phyloP scores from a whole-genome alignment of 2,888 invertebrate species.

The Stramonita haemastoma region DNA sequence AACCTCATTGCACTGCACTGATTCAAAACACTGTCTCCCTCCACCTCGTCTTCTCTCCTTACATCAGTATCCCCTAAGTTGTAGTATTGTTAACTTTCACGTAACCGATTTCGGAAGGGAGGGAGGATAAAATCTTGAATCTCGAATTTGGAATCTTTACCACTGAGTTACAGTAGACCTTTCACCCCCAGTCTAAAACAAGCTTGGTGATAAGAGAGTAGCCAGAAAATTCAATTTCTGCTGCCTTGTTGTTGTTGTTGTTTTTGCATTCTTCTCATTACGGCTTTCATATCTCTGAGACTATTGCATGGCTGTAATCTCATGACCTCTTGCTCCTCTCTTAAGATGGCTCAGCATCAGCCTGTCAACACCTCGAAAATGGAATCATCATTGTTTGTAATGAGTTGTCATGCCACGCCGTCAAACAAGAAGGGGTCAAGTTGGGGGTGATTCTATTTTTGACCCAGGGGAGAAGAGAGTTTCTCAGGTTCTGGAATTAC shows the following conservation, averaged over 20 bases:
- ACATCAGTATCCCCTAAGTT: too few species aligned
- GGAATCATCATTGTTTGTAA: conserved; percentile 45
- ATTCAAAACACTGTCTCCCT: conserved; percentile 40
- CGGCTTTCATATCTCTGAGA: conserved; percentile 32
- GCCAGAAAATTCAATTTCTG: conserved; percentile 24
- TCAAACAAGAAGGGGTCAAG: conserved; percentile 29
- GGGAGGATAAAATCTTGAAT: too few species aligned
- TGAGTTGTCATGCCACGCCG: conserved; percentile 41
- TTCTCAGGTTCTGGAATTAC: conserved; percentile 29
- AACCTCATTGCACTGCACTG: conserved; percentile 3
- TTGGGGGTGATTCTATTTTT: neutral
- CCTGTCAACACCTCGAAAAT: conserved; percentile 39
- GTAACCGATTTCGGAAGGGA: too few species aligned
- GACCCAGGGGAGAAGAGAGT: neutral
- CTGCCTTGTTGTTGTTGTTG: conserved; percentile 30
- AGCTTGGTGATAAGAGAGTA: neutral
- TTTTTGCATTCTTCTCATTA: neutral
- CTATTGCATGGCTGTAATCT: conserved; percentile 13
- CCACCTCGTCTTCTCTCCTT: neutral
- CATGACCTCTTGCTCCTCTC: conserved; percentile 30
- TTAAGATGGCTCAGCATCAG: conserved; percentile 43
- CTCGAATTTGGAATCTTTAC: too few species aligned
- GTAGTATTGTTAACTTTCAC: too few species aligned
- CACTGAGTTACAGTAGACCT: too few species aligned
- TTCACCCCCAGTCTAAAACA: too few species aligned